Evolutionary conservation across 2,113 vertebrate species (phyloP), one percentile per base, ranked within the genome.

Genomic region (Sterna hirundo): DNA sequence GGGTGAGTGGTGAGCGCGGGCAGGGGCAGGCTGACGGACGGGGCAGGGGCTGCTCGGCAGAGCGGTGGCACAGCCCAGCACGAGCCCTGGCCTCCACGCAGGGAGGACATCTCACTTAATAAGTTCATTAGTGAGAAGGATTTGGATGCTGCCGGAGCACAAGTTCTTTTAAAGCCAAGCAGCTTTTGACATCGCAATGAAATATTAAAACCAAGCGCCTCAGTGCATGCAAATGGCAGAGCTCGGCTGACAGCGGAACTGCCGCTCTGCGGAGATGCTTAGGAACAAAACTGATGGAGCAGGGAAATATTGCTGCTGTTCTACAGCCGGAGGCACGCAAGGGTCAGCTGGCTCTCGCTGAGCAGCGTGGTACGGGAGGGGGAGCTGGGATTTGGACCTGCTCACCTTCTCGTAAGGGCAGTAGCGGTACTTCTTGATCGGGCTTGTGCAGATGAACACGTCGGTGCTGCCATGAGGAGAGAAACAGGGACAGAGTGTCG

Each of bases 371-470:
- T 7, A 30, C 1, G 2, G 18, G 15, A 58, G 1, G 6, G n/a
- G 44, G 38, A 81, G 52, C 13, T 60, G 68, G 40, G 38, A 38
- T 58, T 60, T 0, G 4, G 61, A 49, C 18, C 26, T 18, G 17
- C 97, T 98, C 97, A 99, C 99, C 99, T 99, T 99, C 97, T 99
- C 99, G 1, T 98, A 99, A 2, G 99, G 98, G 91, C 99, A 99
- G 98, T 99, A 98, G 70, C 97, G 97, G 88, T 99, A 99, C 90
- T 98, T 98, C 95, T 98, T 99, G 96, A 99, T 99, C 0, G 99
- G 99, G 83, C 99, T 99, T 5, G 99, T 99, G 97, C 99, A 99
- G 97, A 99, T 99, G 97, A 99, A 99, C 88, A 99, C 99, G 5
- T 99, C 99, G 6, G 99, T 99, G 98, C 99, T 99, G 98, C 47